Base-by-base conservation (phyloP, 1,140 invertebrate genomes). In the Drosophila azteca region DNA sequence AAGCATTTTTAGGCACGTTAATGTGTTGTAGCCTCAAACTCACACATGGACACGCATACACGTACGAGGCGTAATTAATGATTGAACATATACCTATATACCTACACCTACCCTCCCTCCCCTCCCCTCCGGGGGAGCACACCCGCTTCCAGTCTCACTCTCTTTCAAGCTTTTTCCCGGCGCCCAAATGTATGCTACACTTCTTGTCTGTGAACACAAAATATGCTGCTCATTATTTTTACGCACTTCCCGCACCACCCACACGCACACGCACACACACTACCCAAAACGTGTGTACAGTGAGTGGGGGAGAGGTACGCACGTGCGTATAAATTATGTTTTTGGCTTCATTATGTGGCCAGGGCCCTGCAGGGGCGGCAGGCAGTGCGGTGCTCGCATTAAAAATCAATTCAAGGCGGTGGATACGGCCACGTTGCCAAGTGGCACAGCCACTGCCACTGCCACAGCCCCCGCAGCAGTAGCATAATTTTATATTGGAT, bases 161-260 rank as follows among this genome's bases (percentile, higher is more conserved):
- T 29, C 7, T 29, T 6, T 6, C 29, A 7, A 1, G 35, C 35
- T 39, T 9, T 9, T 9, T 9, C 3, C 11, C 8, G 8, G 63
- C 57, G 64, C 73, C 22, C 20, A 61, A 81, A 79, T 67, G 74
- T 85, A 87, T 81, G 81, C 82, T 85, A 78, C 69, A 53, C 53
- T 85, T 75, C 63, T 75, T 39, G 82, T 81, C 52, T 68, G 75
- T 67, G 53, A 59, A 63, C 82, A 49, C 78, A 85, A 87, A 85
- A 87, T 81, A 85, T 85, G 82, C 49, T 85, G 79, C 82, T 85
- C 82, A 85, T 85, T 85, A 87, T 82, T 85, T 85, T 87, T 80
- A 85, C 66, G 72, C 60, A 72, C 65, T 59, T 53, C 45, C 44
- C 52, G 41, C 43, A 51, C 41, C 68, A 58, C 43, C 57, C 55